These are phyloP conservation scores for Crotalus helleri DNA, from an alignment of 2,113 vertebrate species.

Conservation along the genomic window DNA sequence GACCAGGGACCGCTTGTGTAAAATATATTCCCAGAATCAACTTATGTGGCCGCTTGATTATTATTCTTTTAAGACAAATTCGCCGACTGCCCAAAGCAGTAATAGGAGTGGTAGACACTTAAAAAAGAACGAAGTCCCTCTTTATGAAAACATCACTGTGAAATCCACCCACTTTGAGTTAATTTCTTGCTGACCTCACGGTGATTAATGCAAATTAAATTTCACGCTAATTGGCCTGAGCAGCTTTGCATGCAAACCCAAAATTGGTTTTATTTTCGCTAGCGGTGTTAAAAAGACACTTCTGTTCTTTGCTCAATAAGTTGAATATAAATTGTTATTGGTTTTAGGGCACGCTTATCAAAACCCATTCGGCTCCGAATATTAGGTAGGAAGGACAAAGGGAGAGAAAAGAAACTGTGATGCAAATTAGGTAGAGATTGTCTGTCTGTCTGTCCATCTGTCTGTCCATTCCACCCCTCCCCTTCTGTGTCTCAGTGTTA, in stretches of 20 bases:
- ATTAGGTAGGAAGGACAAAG: constrained; percentile 31
- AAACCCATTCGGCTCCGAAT: constrained; percentile 32
- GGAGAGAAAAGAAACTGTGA: constrained; percentile 10
- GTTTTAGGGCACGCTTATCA: constrained; percentile 40
- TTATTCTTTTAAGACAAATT: constrained; percentile 6
- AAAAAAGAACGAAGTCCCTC: constrained; percentile 32
- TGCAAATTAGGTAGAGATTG: background rate
- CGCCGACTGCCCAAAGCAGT: constrained; percentile 45
- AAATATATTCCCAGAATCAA: background rate
- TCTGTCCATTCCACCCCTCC: background rate
- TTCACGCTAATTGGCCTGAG: constrained; percentile 67
- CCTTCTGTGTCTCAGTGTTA: background rate
- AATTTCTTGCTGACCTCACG: constrained; percentile 66
- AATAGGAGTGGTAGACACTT: constrained; percentile 15
- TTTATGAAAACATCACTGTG: constrained; percentile 38
- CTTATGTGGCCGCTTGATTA: constrained; percentile 12
- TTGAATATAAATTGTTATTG: constrained; percentile 44
- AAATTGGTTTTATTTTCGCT: constrained; percentile 49
- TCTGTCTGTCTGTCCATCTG: background rate
- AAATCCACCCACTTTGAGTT: constrained; percentile 63
- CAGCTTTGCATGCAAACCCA: constrained; percentile 51
- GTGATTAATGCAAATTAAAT: constrained; percentile 72
- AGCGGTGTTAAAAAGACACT: constrained; percentile 50
- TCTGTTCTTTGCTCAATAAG: constrained; percentile 37
- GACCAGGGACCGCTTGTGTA: background rate